Percentiles rank a stretch among this genome's conserved stretches.
phyloP scores from a whole-genome alignment of 1,140 invertebrate genomes.

The Scaptomyza montana region DNA sequence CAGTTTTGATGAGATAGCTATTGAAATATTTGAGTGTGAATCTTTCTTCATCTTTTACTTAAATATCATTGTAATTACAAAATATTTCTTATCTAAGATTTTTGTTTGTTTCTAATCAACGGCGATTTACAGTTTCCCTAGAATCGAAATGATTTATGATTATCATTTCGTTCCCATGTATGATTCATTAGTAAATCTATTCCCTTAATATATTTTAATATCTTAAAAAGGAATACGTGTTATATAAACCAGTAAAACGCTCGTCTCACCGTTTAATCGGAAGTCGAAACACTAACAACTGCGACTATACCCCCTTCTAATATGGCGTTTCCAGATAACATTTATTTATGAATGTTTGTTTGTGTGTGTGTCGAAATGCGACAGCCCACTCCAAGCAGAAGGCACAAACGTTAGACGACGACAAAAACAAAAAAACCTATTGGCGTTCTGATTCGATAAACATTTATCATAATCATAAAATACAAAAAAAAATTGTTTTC shows the following conservation, averaged over 20 bases:
- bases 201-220: neutral
- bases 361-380: conserved; percentile 63
- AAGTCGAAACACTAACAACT: conserved; percentile 19
- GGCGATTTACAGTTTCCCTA: too few relatives aligned
- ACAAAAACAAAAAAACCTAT: conserved; percentile 43
- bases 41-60: neutral
- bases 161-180: too few relatives aligned
- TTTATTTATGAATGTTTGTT: conserved; percentile 71
- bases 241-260: neutral
- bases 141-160: too few relatives aligned
- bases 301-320: conserved; percentile 55
- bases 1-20: neutral
- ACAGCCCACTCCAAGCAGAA: conserved; percentile 55
- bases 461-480: conserved; percentile 83
- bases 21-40: neutral
- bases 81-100: too few relatives aligned
- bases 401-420: conserved; percentile 14
- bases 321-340: conserved; percentile 77
- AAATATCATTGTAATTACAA: too few relatives aligned
- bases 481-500: conserved; percentile 57
- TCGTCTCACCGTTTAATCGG: conserved; percentile 20
- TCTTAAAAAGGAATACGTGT: neutral
- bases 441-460: conserved; percentile 83
- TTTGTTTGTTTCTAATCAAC: too few relatives aligned
- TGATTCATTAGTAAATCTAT: neutral